phyloP scores from a whole-genome alignment of 2,113 vertebrate species.

The Sylvia atricapilla region DNA sequence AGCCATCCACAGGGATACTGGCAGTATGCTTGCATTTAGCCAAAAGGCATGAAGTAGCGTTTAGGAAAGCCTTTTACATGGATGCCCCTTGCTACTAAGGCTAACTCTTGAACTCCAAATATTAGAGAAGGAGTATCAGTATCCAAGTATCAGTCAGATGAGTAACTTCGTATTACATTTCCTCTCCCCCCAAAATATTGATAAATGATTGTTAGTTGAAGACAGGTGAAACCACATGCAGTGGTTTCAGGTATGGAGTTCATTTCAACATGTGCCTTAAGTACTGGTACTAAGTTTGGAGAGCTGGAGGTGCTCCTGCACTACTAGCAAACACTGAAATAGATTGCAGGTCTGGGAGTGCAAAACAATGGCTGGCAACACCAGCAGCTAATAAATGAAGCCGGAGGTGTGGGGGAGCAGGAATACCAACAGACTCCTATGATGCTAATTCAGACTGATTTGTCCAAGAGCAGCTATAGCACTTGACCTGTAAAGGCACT shows the following conservation, averaged over 20 bases:
- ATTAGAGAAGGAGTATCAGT: not conserved
- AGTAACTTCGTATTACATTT: not conserved
- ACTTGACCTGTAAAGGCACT: conserved; percentile 2
- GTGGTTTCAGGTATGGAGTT: not conserved
- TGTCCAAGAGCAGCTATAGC: conserved; percentile 2
- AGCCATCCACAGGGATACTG: not conserved
- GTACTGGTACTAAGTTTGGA: not conserved
- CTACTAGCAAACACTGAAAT: not conserved
- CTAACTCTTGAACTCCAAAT: not conserved
- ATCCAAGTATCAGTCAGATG: not conserved
- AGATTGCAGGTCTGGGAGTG: not conserved
- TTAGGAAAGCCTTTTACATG: not conserved
- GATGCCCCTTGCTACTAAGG: not conserved
- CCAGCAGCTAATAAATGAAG: not conserved
- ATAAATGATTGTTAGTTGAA: not conserved
- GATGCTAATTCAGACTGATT: conserved; percentile 27
- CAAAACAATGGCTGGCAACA: not conserved
- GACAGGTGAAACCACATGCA: not conserved
- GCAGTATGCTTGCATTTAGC: not conserved
- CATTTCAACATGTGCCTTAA: rapidly evolving
- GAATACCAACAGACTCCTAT: not conserved
- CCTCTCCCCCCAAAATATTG: not conserved
- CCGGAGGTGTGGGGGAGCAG: not conserved
- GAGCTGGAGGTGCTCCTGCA: not conserved
- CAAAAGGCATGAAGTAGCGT: not conserved